Percentiles rank a stretch among this genome's conserved stretches.
Conservation (phyloP, 2,113 vertebrate species). For the Bufo gargarizans region DNA sequence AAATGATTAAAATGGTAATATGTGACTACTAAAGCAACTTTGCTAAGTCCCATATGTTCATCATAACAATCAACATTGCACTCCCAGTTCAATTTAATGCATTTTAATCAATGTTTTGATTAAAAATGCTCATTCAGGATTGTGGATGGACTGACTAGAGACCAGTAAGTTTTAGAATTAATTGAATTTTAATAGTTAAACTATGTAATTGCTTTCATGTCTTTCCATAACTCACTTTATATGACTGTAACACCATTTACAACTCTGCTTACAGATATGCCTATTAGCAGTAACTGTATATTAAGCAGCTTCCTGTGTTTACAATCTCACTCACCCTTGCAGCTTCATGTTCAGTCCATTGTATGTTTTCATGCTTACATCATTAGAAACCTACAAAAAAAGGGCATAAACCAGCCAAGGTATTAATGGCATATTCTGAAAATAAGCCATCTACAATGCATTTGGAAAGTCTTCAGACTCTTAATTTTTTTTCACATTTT, state of each 20-base stretch:
- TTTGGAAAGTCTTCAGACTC: no score
- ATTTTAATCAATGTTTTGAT: constrained; percentile 46
- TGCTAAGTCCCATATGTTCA: constrained; percentile 18
- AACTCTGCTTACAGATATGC: neutral
- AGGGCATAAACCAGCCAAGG: no score
- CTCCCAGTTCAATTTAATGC: constrained; percentile 13
- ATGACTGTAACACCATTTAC: neutral
- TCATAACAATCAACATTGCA: constrained; percentile 13
- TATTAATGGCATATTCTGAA: no score
- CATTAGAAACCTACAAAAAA: no score
- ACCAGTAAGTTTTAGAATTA: neutral
- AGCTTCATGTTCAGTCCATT: no score
- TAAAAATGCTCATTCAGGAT: constrained; percentile 26
- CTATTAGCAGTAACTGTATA: neutral
- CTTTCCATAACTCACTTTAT: neutral
- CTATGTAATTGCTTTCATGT: neutral
- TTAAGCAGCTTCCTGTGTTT: no score
- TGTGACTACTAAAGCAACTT: constrained; percentile 12
- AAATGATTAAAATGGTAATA: constrained; percentile 36
- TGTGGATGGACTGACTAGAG: constrained; percentile 24
- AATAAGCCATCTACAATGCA: no score
- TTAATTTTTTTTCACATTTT: no score
- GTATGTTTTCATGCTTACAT: no score
- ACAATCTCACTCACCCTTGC: no score
- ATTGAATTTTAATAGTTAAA: constrained; percentile 29